Base-by-base conservation (phyloP, 37 sponge, comb jelly and placozoan species). In the Eunapius fragilis region DNA sequence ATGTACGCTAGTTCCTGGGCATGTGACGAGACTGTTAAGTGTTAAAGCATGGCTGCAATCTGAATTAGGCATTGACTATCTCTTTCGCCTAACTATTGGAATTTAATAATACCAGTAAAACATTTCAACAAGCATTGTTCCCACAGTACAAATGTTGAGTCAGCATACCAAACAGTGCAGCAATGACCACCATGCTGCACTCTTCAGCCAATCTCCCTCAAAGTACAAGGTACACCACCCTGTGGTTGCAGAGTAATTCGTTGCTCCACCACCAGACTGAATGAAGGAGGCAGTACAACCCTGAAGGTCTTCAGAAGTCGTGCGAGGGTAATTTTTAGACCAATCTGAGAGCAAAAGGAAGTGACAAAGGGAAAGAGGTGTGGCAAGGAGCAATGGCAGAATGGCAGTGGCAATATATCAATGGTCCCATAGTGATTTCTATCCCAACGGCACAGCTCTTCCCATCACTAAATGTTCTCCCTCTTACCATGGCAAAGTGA, bases 401-500 rank as follows among this genome's bases (percentile, higher is more conserved):
- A 45, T 45, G 47, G 47, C 47, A 45, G 47, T 45, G 47, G 47
- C 47, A 45, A 45, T 45, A 45, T 45, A 45, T 45, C 47, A 45
- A 45, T 45, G 47, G 47, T 45, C 47, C 47, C 47, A 45, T 45
- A 45, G 47, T 45, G 47, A 45, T 45, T 45, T 45, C 47, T 45
- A 45, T 45, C 47, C 47, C 47, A 9, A 45, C 47, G 9, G 47
- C 47, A 58, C 17, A 58, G 58, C 58, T 58, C 17, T 58, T 11
- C 58, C 58, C 17, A 13, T 11, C 58, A 58, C 7, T 11, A 58
- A 4, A 58, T 17, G 58, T 58, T 58, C 58, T 58, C 58, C 58
- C 58, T 58, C 83, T 83, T 17, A 83, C 83, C 69, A 81, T 81
- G 23, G 82, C 82, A 81, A 81, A 81, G 68, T 67, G 68, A 68